Percentiles rank a stretch among this genome's conserved stretches.
Conservation (phyloP, 2,113 vertebrate genomes). For the Epinephelus fuscoguttatus region DNA sequence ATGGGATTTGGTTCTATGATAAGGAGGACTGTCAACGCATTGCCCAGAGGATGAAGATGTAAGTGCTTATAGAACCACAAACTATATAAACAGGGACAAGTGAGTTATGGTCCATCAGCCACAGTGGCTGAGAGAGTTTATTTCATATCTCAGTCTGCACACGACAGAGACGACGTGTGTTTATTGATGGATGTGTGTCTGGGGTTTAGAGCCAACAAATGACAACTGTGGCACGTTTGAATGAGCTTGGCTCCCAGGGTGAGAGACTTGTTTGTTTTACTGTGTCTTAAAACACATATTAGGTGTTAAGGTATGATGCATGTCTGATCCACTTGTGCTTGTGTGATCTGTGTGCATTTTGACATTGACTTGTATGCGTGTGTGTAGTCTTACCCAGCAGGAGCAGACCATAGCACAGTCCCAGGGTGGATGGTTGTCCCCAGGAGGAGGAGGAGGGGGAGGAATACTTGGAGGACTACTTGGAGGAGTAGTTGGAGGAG, state of each 20-base stretch:
- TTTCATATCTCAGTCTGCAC: background rate
- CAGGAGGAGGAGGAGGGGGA: constrained; percentile 71
- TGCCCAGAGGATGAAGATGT: constrained; percentile 95
- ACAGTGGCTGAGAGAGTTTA: background rate
- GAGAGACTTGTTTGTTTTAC: background rate
- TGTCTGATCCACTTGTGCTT: background rate
- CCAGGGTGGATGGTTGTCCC: constrained; percentile 81
- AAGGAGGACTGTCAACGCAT: constrained; percentile 97
- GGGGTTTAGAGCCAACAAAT: background rate
- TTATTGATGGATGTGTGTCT: constrained; percentile 2
- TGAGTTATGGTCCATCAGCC: background rate
- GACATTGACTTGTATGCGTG: constrained; percentile 3
- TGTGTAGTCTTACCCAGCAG: constrained; percentile 89
- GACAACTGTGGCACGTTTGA: background rate
- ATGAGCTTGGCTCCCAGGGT: background rate
- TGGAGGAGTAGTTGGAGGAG: constrained; percentile 21
- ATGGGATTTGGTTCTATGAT: constrained; percentile 99
- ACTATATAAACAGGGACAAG: background rate
- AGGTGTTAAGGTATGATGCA: background rate
- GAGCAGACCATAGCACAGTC: constrained; percentile 89
- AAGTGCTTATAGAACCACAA: constrained; percentile 78
- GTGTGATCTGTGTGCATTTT: background rate
- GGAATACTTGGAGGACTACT: constrained; percentile 23
- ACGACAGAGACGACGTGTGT: background rate
- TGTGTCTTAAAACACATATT: background rate